Evolutionary conservation across 2,797 vertebrate species (phyloP).

Genomic region (Luscinia luscinia): DNA sequence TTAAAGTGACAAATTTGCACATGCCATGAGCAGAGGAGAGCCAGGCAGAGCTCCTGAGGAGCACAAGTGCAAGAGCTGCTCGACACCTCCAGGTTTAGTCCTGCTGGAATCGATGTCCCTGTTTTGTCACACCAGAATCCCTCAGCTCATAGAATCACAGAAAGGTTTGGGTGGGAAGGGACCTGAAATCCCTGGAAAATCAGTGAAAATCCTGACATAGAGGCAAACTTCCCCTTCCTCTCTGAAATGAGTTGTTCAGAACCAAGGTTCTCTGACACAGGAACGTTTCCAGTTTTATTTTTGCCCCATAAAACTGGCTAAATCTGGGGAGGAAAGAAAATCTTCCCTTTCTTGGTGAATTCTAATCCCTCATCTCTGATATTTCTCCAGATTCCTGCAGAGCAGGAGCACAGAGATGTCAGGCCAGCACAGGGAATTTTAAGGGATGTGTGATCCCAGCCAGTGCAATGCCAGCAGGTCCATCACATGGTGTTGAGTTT

Average conservation of each 20-base stretch:
- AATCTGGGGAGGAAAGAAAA: background rate
- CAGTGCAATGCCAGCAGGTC: background rate
- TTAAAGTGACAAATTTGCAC: background rate
- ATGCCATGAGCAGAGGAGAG: background rate
- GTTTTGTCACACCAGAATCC: background rate
- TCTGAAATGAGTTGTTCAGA: background rate
- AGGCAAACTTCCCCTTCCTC: background rate
- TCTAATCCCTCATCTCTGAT: background rate
- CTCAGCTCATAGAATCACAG: background rate
- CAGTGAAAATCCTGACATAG: accelerated
- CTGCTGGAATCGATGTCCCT: background rate
- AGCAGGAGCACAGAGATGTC: background rate
- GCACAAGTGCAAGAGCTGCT: background rate
- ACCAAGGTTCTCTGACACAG: background rate
- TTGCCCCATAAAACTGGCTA: background rate
- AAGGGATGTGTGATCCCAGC: background rate
- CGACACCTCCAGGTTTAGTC: background rate
- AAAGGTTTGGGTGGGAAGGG: background rate
- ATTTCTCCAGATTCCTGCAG: background rate
- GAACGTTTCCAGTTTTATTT: background rate
- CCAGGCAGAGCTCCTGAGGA: background rate
- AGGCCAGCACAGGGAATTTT: background rate
- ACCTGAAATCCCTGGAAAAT: background rate
- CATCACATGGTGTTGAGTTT: background rate
- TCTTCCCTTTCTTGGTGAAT: background rate